Evolutionary conservation across 2,113 vertebrate species (phyloP).

Genomic region (Leptodactylus fuscus): DNA sequence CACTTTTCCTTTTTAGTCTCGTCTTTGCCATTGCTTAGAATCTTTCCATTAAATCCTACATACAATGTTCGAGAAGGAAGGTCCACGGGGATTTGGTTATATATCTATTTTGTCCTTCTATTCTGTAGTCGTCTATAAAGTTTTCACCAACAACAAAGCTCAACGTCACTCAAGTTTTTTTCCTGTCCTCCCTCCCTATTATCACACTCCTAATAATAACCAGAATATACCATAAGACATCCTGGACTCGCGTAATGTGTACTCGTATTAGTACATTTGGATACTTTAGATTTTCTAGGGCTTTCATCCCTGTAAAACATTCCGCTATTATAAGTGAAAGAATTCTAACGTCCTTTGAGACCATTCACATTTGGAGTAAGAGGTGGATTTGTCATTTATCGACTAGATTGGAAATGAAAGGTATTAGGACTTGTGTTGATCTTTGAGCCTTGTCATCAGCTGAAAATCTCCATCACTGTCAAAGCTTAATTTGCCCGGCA

Average conservation of each 20-base stretch:
- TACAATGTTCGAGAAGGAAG: no score
- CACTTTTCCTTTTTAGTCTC: no score
- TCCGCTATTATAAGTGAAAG: background rate
- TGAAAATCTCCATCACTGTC: background rate
- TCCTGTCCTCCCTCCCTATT: no score
- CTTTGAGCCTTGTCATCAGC: constrained; percentile 4
- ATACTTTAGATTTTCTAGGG: background rate
- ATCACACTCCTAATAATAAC: no score
- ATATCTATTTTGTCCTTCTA: no score
- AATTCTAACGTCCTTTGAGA: background rate
- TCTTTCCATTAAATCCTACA: no score
- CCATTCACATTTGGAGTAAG: background rate
- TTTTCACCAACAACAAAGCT: no score
- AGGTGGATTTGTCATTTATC: constrained; percentile 7
- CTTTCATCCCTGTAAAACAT: background rate
- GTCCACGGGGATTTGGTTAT: no score
- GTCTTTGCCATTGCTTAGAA: no score
- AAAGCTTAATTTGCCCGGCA: constrained; percentile 6
- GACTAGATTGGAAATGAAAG: background rate
- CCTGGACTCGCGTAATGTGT: no score
- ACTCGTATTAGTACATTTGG: background rate
- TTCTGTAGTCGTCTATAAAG: no score
- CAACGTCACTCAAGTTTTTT: no score
- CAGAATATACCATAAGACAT: background rate
- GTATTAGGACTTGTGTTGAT: constrained; percentile 4